A percentile compares a stretch with the other conserved stretches of the same genome.
These are phyloP conservation scores for Galbula dea DNA, from an alignment of 2,113 vertebrate species.

Conservation along the genomic window DNA sequence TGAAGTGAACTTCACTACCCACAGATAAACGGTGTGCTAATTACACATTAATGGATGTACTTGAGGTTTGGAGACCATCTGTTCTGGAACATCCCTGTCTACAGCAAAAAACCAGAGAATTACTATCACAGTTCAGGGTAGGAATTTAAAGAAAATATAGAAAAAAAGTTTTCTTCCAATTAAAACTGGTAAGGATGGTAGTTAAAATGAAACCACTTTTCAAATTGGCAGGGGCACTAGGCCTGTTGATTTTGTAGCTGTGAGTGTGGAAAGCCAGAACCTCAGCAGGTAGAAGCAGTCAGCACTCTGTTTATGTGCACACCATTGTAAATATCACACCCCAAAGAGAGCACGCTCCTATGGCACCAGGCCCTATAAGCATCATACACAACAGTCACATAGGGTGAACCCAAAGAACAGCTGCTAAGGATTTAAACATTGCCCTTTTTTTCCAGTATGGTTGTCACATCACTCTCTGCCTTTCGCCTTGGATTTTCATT, in stretches of 20 bases:
- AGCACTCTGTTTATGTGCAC: background rate
- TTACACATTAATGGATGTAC: background rate
- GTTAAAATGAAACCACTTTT: background rate
- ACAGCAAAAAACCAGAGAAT: background rate
- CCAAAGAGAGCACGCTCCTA: background rate
- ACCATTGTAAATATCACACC: background rate
- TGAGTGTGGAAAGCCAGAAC: background rate
- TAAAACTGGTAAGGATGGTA: background rate
- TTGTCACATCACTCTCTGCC: background rate
- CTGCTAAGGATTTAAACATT: background rate
- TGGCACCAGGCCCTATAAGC: background rate
- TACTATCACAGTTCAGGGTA: background rate
- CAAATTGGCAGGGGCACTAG: background rate
- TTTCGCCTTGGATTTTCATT: background rate
- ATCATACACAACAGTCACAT: rapidly evolving
- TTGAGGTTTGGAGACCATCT: background rate
- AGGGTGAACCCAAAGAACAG: background rate
- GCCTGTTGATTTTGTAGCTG: background rate
- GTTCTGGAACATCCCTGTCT: background rate
- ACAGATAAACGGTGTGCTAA: background rate
- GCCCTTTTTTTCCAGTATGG: background rate
- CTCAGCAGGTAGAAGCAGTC: background rate
- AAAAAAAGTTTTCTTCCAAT: background rate
- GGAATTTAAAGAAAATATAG: background rate
- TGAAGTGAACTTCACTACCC: background rate